phyloP scores from a whole-genome alignment of 2,113 vertebrate genomes.

The Bubo blakistoni region DNA sequence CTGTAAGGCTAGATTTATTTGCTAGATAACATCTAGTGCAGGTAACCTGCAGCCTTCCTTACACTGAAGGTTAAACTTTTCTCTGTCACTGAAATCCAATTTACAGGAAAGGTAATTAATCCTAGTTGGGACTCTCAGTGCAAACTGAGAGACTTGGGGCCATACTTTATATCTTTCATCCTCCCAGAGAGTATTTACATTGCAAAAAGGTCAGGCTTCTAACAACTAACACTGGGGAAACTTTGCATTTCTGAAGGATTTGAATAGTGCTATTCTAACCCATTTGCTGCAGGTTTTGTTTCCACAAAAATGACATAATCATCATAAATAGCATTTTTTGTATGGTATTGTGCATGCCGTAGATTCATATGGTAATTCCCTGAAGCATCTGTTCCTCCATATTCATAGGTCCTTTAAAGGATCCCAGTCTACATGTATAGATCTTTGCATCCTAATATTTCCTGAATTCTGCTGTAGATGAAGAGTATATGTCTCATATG shows the following conservation, averaged over 20 bases:
- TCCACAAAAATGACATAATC: conserved; percentile 35
- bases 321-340: neutral
- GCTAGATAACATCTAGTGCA: neutral
- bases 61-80: neutral
- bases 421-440: neutral
- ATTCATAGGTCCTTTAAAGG: conserved; percentile 6
- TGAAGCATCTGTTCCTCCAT: conserved; percentile 46
- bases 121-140: neutral
- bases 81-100: neutral
- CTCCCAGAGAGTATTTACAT: neutral
- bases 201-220: neutral
- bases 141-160: neutral
- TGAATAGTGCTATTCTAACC: neutral
- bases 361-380: conserved; percentile 41
- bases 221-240: neutral
- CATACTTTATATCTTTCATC: neutral
- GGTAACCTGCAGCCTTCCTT: neutral
- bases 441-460: neutral
- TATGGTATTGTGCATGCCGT: neutral
- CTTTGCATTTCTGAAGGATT: neutral
- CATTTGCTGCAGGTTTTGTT: conserved; percentile 31
- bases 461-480: neutral
- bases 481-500: neutral
- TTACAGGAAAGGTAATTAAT: neutral
- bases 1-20: neutral